phyloP scores from a whole-genome alignment of 2,113 vertebrate genomes.

The Kryptolebias marmoratus region DNA sequence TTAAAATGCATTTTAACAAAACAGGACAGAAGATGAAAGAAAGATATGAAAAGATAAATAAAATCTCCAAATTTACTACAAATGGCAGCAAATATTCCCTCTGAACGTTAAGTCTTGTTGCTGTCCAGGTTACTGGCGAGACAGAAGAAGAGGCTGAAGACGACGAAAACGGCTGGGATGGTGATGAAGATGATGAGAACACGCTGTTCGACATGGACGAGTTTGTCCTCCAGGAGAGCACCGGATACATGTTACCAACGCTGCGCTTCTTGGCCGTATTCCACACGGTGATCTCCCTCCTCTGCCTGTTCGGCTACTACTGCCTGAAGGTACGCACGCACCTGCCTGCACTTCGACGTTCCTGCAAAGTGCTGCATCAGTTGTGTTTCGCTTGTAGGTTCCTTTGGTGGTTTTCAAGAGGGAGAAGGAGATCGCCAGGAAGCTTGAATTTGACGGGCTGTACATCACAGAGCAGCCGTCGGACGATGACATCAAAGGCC shows the following conservation, averaged over 20 bases:
- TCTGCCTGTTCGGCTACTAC: conserved; percentile 95
- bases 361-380: background rate
- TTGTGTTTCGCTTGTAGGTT: conserved; percentile 78
- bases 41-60: background rate
- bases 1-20: no score
- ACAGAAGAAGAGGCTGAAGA: conserved; percentile 83
- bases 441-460: conserved; percentile 95
- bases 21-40: background rate
- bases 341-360: background rate
- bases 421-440: conserved; percentile 96
- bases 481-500: conserved; percentile 97
- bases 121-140: conserved; percentile 88
- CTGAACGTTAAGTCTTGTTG: background rate
- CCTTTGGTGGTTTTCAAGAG: conserved; percentile 97
- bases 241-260: conserved; percentile 94
- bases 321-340: conserved; percentile 86
- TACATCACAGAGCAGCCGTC: conserved; percentile 98
- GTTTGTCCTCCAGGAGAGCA: conserved; percentile 95
- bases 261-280: conserved; percentile 89
- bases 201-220: conserved; percentile 90
- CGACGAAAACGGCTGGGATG: conserved; percentile 83
- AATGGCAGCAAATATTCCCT: background rate
- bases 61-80: background rate
- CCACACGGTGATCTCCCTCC: conserved; percentile 93
- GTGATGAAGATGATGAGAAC: conserved; percentile 82